phyloP scores from a whole-genome alignment of 2,113 vertebrate genomes.

The Ellobius talpinus region DNA sequence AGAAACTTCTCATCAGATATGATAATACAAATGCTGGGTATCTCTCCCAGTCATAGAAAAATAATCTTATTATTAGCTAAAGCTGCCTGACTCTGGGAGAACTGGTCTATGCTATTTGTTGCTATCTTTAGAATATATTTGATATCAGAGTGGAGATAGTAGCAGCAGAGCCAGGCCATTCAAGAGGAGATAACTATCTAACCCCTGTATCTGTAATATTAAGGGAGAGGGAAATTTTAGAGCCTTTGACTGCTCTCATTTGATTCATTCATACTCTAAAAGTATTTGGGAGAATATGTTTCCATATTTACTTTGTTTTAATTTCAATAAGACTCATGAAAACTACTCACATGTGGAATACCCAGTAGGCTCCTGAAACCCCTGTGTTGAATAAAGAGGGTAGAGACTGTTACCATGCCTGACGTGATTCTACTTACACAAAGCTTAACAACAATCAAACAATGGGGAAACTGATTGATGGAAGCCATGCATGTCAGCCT shows the following conservation, averaged over 20 bases:
- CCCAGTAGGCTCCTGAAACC: neutral
- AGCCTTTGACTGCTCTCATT: neutral
- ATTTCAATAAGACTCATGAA: conserved; percentile 5
- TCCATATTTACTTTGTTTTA: neutral
- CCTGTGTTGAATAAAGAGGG: neutral
- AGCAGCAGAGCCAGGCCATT: neutral
- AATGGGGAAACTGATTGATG: neutral
- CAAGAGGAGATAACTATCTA: neutral
- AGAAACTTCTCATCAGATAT: conserved; percentile 30
- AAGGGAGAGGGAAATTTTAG: neutral
- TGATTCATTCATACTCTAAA: conserved; percentile 49
- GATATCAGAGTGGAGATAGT: conserved; percentile 14
- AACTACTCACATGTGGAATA: neutral
- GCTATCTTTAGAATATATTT: neutral
- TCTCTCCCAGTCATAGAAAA: neutral
- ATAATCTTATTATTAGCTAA: neutral
- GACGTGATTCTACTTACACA: neutral
- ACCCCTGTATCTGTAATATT: neutral
- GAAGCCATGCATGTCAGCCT: no score
- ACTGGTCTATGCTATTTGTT: neutral
- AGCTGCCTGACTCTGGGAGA: neutral
- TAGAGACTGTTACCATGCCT: neutral
- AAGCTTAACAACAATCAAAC: neutral
- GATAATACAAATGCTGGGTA: neutral
- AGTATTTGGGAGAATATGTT: neutral